phyloP scores from a whole-genome alignment of 2,113 vertebrate genomes.

The Odobenus rosmarus region DNA sequence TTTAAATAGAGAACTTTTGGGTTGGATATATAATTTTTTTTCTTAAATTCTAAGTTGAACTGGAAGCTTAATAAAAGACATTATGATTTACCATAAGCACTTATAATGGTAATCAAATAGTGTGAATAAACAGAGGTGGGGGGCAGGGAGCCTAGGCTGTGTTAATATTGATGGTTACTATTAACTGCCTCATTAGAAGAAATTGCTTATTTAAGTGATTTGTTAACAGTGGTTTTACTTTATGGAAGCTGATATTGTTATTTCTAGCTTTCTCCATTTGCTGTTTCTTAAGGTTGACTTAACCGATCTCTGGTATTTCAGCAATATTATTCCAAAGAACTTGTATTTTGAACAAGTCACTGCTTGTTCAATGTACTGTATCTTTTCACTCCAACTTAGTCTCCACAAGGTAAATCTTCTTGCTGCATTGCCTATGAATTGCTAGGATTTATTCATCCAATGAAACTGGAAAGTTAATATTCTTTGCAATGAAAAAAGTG shows the following conservation, averaged over 20 bases:
- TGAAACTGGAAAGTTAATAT: constrained; percentile 44
- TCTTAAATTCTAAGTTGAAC: not conserved
- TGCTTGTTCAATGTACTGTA: constrained; percentile 63
- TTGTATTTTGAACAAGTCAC: constrained; percentile 67
- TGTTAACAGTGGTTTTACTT: not conserved
- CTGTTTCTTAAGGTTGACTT: constrained; percentile 61
- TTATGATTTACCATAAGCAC: not conserved
- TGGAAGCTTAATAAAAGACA: not conserved
- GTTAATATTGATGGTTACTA: not conserved
- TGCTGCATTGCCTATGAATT: constrained; percentile 50
- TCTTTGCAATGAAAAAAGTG: constrained; percentile 15
- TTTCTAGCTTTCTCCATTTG: constrained; percentile 19
- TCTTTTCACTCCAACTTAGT: constrained; percentile 47
- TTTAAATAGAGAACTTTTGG: not conserved
- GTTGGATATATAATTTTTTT: not conserved
- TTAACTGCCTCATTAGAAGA: not conserved
- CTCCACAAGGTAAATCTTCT: constrained; percentile 51
- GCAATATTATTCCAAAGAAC: constrained; percentile 63
- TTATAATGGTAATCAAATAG: not conserved
- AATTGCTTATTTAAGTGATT: constrained; percentile 26
- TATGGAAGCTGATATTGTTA: constrained; percentile 25
- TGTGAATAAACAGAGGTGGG: not conserved
- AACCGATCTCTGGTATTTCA: constrained; percentile 63
- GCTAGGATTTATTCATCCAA: constrained; percentile 55
- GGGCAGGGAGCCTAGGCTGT: not conserved